Percentiles rank a stretch among this genome's conserved stretches.
Conservation (phyloP, 2,888 invertebrate genomes). For the Trisateles emortualis region DNA sequence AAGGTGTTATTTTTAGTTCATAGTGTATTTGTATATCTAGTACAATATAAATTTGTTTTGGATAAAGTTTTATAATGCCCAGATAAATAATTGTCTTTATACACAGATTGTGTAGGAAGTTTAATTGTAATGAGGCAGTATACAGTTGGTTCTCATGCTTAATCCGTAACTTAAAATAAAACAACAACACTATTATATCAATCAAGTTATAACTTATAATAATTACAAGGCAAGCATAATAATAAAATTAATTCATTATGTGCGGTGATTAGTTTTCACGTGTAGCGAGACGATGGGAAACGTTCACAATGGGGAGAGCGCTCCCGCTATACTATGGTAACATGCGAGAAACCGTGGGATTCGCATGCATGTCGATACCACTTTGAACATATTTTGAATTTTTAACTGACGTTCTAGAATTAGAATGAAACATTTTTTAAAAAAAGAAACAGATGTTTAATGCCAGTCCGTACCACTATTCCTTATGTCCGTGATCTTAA, state of each 20-base stretch:
- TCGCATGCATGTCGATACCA: slow-evolving; percentile 19
- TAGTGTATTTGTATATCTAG: too few species aligned
- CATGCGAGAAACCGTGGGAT: slow-evolving; percentile 47
- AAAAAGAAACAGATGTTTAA: background rate
- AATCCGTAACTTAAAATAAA: background rate
- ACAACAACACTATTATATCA: background rate
- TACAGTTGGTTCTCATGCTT: background rate
- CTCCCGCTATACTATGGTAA: slow-evolving; percentile 8
- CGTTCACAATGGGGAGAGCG: slow-evolving; percentile 43
- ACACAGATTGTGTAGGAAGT: background rate
- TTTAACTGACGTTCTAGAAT: slow-evolving; percentile 11
- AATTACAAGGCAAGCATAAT: slow-evolving; percentile 23
- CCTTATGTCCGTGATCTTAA: too few species aligned
- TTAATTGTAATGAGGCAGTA: too few species aligned
- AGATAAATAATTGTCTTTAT: too few species aligned
- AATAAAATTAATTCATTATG: slow-evolving; percentile 15
- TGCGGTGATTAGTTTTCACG: slow-evolving; percentile 38
- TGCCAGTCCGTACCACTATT: too few species aligned
- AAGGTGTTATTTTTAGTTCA: too few species aligned
- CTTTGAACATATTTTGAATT: slow-evolving; percentile 22
- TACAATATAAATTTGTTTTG: too few species aligned
- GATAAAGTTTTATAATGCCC: too few species aligned
- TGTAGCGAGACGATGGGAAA: slow-evolving; percentile 36
- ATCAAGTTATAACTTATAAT: slow-evolving; percentile 3
- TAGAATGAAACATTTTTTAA: background rate